These are phyloP conservation scores for Iguana delicatissima DNA, from an alignment of 2,797 vertebrate genomes.

Conservation along the genomic window DNA sequence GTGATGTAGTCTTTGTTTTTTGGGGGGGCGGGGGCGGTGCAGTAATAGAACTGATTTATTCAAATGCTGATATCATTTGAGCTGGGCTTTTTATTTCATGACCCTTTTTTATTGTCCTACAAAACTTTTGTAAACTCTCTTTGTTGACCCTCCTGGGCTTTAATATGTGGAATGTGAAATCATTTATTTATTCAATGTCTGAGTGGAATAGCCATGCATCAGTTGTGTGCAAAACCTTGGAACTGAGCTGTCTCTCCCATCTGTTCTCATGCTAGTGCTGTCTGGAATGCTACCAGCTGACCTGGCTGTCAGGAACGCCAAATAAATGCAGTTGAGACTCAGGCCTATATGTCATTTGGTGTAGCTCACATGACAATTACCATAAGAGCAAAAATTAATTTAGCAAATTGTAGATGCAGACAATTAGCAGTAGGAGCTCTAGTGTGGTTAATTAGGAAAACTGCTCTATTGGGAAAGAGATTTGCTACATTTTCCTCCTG, in stretches of 20 bases:
- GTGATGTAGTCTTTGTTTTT: not conserved
- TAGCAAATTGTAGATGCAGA: slow-evolving; percentile 7
- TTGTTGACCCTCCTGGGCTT: not conserved
- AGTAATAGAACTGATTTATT: not conserved
- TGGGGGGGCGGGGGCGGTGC: no score
- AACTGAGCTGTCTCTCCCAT: not conserved
- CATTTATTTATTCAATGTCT: not conserved
- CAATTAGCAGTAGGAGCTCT: slow-evolving; percentile 1
- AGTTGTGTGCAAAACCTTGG: not conserved
- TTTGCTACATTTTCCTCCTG: not conserved
- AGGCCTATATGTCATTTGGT: not conserved
- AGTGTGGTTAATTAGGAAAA: not conserved
- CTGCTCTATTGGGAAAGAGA: not conserved
- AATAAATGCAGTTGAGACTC: not conserved
- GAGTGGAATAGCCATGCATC: not conserved
- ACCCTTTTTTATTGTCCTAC: not conserved
- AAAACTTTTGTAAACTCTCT: not conserved
- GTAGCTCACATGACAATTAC: not conserved
- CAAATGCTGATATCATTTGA: not conserved
- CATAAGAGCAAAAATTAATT: not conserved
- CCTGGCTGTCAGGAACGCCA: not conserved
- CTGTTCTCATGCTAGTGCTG: not conserved
- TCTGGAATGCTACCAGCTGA: not conserved
- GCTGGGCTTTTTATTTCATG: no score
- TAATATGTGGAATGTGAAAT: not conserved